Percentiles rank a stretch among this genome's conserved stretches.
phyloP scores from a whole-genome alignment of 2,797 vertebrate genomes.

The Notolepis coatsorum region DNA sequence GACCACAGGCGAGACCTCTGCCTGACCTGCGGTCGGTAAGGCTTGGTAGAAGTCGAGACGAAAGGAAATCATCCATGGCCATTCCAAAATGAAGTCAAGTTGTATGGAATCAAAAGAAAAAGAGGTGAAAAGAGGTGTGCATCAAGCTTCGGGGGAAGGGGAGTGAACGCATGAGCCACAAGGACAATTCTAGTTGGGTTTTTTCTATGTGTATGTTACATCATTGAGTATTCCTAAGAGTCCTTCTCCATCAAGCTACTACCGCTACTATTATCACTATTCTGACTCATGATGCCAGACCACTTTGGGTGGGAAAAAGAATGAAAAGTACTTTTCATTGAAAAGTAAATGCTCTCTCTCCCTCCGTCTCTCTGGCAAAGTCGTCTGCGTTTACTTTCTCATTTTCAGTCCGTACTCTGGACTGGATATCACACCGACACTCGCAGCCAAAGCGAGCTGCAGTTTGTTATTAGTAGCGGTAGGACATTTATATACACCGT shows the following conservation, averaged over 20 bases:
- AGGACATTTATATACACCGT: constrained; percentile 22
- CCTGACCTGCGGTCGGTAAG: constrained; percentile 18
- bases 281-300: constrained; percentile 14
- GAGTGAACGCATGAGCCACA: constrained; percentile 32
- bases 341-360: constrained; percentile 3
- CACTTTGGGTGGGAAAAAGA: constrained; percentile 12
- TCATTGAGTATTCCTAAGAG: not conserved
- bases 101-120: constrained; percentile 4
- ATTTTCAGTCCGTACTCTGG: not conserved
- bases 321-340: not conserved
- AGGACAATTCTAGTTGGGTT: not conserved
- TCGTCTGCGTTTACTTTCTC: not conserved
- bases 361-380: constrained; percentile 2
- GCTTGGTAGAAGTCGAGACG: constrained; percentile 16
- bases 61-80: constrained; percentile 28
- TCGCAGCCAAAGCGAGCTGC: not conserved
- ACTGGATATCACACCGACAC: not conserved
- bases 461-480: constrained; percentile 25
- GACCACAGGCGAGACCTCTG: constrained; percentile 24
- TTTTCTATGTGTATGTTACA: too few species aligned
- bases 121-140: not conserved
- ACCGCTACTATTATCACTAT: not conserved
- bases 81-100: constrained; percentile 23
- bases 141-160: constrained; percentile 33
- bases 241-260: not conserved